Base-by-base conservation (phyloP, 2,888 invertebrate species). In the Agrotis exclamationis region DNA sequence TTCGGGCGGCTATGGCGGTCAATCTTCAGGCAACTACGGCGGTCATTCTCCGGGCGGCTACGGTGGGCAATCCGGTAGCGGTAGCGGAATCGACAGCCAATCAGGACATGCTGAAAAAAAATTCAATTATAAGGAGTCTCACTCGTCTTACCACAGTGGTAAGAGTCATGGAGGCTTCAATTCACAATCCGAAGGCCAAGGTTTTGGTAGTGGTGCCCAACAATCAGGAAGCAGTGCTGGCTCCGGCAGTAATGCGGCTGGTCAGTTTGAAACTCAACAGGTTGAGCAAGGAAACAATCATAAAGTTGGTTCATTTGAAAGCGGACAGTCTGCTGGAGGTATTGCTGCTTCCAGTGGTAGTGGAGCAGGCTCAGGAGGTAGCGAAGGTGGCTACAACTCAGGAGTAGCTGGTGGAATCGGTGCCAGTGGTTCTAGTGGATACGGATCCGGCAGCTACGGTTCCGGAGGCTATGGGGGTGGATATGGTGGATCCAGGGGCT, bases 61-160 rank as follows among this genome's bases (percentile, higher is more conserved):
- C 6, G 50, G 54, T 6, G 39, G 66, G 7, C 70, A 65, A 22
- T 63, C 48, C 14, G 78, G 57, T 0, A 28, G 64, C 51, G 69
- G 50, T 51, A 75, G 33, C 63, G 58, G 75, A 33, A 56, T 16
- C 0, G 66, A 57, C 13, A 56, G 53, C 45, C 76, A 63, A 60
- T 56, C 59, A 54, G 47, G 22, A 16, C 58, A 62, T 68, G 68
- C 18, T 44, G 82, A 67, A 39, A 64, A 78, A 54, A 70, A 79
- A 58, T 70, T 80, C 39, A 80, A 82, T 47, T 88, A 76, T 44
- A 87, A 89, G 66, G 88, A 90, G 78, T 87, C 89, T 9, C 89
- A 87, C 16, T 84, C 75, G 45, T 85, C 87, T 0, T 86, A 80
- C 65, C 84, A 90, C 53, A 86, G 79, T 1, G 85, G 83, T 16